Conservation (phyloP, 2,113 vertebrate species). For the Mellivora capensis region DNA sequence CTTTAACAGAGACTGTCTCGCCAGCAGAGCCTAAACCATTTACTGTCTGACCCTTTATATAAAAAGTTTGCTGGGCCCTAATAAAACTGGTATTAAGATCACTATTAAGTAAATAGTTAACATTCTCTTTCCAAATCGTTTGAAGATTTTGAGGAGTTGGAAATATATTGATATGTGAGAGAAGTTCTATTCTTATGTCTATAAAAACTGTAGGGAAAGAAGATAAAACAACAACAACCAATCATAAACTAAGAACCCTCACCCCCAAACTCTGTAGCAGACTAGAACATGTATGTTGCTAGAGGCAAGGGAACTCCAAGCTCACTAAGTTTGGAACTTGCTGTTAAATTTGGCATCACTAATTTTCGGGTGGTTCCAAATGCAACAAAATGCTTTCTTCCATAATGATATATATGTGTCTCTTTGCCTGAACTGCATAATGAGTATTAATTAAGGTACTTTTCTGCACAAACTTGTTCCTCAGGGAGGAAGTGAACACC, state of each 20-base stretch:
- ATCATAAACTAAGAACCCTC: background rate
- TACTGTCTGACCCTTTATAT: background rate
- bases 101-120: background rate
- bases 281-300: background rate
- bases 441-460: constrained; percentile 1
- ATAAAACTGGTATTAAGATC: background rate
- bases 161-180: background rate
- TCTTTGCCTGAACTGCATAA: background rate
- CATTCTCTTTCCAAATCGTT: background rate
- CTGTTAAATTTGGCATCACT: constrained; percentile 39
- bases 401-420: background rate
- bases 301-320: background rate
- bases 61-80: background rate
- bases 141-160: background rate
- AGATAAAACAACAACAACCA: constrained; percentile 8
- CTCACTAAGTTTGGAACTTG: background rate
- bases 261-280: background rate
- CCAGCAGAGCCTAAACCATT: background rate
- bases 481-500: background rate
- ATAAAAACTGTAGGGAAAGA: background rate
- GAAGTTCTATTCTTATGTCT: background rate
- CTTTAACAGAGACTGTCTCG: background rate
- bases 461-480: background rate
- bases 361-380: constrained; percentile 40
- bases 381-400: constrained; percentile 9